Conservation (phyloP, 2,888 invertebrate species). For the Chrysodeixis includens region DNA sequence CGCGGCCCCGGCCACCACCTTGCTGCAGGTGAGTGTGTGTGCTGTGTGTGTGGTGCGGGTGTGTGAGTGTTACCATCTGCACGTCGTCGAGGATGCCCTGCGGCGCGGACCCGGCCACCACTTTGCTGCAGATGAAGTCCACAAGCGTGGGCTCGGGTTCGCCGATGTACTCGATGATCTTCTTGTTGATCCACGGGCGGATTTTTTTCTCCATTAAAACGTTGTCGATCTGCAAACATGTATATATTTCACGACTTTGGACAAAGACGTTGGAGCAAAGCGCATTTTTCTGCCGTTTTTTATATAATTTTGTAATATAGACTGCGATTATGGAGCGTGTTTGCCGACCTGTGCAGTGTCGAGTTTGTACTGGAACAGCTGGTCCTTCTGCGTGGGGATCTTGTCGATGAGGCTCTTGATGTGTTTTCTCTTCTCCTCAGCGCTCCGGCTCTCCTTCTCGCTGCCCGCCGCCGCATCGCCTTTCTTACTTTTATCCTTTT, state of each 20-base stretch:
- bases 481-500: conserved; percentile 80
- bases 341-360: conserved; percentile 93
- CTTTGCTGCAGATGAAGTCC: conserved; percentile 99
- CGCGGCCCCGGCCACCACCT: too few relatives aligned
- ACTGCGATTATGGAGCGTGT: too few relatives aligned
- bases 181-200: conserved; percentile 99
- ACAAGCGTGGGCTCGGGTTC: conserved; percentile 99
- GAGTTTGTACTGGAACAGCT: conserved; percentile 97
- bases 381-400: conserved; percentile 99
- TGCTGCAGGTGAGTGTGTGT: too few relatives aligned
- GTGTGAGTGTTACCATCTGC: too few relatives aligned
- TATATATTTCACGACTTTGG: conserved; percentile 61
- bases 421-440: conserved; percentile 98
- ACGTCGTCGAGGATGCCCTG: conserved; percentile 99
- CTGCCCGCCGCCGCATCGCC: conserved; percentile 81
- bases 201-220: conserved; percentile 98
- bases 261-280: too few relatives aligned
- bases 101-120: conserved; percentile 97
- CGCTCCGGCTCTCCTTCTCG: conserved; percentile 90
- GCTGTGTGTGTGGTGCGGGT: too few relatives aligned
- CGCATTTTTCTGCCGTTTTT: too few relatives aligned
- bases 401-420: conserved; percentile 99
- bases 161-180: conserved; percentile 99
- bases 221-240: conserved; percentile 89
- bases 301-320: too few relatives aligned